These are phyloP conservation scores for Tylochromis polylepis DNA, from an alignment of 2,113 vertebrate genomes.

Conservation along the genomic window DNA sequence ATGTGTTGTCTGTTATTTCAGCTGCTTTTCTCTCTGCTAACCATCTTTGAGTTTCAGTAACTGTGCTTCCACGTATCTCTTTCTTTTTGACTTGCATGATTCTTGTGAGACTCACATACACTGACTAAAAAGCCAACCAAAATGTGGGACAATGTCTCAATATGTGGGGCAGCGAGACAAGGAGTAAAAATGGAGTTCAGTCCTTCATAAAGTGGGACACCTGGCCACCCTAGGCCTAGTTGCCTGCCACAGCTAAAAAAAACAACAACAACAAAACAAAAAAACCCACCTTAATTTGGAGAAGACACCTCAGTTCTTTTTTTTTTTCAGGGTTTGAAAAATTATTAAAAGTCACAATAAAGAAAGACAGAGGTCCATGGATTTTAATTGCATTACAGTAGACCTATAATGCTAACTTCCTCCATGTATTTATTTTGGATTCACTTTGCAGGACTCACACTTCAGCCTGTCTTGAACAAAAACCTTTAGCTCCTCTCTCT, in stretches of 20 bases:
- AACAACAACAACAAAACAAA: neutral
- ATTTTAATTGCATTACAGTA: neutral
- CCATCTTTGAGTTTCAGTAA: too few relatives aligned
- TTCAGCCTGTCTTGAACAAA: neutral
- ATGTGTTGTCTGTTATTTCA: too few relatives aligned
- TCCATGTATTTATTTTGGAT: neutral
- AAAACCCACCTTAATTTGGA: neutral
- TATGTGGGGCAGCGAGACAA: neutral
- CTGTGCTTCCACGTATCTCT: neutral
- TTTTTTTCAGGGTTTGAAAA: neutral
- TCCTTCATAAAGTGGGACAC: neutral
- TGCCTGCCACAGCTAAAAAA: neutral
- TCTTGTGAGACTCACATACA: neutral
- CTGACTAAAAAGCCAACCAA: neutral
- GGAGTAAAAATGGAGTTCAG: neutral
- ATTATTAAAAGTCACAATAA: neutral
- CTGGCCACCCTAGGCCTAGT: neutral
- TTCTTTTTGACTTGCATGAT: neutral
- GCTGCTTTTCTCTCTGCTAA: too few relatives aligned
- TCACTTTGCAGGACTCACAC: neutral
- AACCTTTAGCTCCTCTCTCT: neutral
- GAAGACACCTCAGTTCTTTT: neutral
- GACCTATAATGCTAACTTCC: too few relatives aligned
- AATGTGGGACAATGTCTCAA: neutral
- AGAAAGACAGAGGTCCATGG: neutral